phyloP scores from a whole-genome alignment of 2,113 vertebrate species.

The Chinchilla lanigera region DNA sequence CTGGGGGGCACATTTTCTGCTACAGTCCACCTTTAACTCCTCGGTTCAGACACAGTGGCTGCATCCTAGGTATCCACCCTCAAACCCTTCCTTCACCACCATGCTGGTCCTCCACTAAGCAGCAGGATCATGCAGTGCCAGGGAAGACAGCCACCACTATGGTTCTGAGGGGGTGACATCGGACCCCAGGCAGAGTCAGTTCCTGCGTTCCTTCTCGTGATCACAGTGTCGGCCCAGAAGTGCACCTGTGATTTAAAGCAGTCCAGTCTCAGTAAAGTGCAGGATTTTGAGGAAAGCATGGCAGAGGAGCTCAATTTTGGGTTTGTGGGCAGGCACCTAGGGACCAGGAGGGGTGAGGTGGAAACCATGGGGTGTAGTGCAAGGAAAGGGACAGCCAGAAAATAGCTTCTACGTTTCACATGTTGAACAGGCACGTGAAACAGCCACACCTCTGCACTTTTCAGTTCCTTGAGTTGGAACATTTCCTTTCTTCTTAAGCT shows the following conservation, averaged over 20 bases:
- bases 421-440: neutral
- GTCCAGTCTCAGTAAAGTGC: neutral
- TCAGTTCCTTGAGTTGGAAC: neutral
- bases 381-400: neutral
- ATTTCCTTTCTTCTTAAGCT: slow-evolving; percentile 28
- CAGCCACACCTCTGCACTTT: neutral
- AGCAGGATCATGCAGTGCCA: neutral
- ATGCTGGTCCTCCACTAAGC: neutral
- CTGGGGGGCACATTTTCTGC: no score
- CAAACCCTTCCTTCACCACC: neutral
- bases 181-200: neutral
- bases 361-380: neutral
- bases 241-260: neutral
- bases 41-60: neutral
- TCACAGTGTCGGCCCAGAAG: neutral
- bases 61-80: neutral
- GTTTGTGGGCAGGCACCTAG: neutral
- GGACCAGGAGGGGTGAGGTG: neutral
- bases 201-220: neutral
- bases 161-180: neutral
- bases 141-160: neutral
- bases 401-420: neutral
- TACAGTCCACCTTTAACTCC: neutral
- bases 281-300: neutral
- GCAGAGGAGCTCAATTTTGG: neutral